Base-by-base conservation (phyloP, 2,888 invertebrate species). In the Pandemis heparana region DNA sequence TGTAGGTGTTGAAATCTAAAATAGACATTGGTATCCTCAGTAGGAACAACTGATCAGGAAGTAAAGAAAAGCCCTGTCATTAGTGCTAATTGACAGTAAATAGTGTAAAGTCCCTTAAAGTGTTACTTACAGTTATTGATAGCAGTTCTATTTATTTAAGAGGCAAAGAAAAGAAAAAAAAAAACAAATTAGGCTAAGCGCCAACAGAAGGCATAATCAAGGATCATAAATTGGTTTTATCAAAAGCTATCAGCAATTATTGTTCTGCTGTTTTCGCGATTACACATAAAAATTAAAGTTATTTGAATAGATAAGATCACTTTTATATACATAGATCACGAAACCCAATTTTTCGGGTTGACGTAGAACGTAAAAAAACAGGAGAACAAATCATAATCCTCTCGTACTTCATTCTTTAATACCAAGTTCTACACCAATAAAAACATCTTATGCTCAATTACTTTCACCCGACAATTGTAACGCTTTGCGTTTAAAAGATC, bases 121-220 rank as follows among this genome's bases (percentile, higher is more conserved):
- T 46, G 16, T 51, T 41, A 41, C 9, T n/a, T 16, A 10, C 8
- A 16, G 6, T 12, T 51, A 5, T 7, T 51, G 5, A 12, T 46
- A 46, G 14, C 46, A 1, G 12, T n/a, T 48, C 14, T 48, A n/a
- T 0, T 48, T 6, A n/a, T n/a, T 48, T n/a, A 48, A 48, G 14
- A 4, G 6, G 5, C n/a, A 16, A 53, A 53, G 3, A 53, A 53
- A 53, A 7, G 82, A 75, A 23, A 4, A 23, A 56, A 53, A 53
- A 8, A 9, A 53, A 18, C 18, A 23, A 23, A 23, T 56, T 56
- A 53, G 56, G 56, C 23, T 56, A 53, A 23, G 56, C 56, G 56
- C 56, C 56, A 56, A 23, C 56, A 12, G 56, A 56, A 23, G 23
- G 12, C 12, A 23, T 56, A 56, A 56, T 56, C 56, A 56, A 12